phyloP scores from a whole-genome alignment of 2,113 vertebrate genomes.

The Porphyrio hochstetteri region DNA sequence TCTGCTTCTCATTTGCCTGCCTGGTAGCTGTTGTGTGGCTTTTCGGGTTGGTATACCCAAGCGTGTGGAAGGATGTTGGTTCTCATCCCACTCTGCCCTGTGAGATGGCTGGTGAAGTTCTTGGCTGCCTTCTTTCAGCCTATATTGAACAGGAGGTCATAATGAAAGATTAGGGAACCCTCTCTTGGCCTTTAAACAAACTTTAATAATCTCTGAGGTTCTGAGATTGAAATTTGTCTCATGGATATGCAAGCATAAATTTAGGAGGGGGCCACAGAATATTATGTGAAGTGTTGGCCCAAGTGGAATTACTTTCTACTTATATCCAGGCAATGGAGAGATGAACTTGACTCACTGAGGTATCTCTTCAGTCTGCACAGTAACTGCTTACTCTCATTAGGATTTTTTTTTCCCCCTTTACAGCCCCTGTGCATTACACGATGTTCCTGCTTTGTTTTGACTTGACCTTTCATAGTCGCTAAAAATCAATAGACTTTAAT shows the following conservation, averaged over 20 bases:
- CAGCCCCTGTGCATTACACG: not conserved
- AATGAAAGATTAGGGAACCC: not conserved
- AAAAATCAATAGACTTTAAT: conserved; percentile 58
- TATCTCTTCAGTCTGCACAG: not conserved
- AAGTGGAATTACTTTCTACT: not conserved
- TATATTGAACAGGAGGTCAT: not conserved
- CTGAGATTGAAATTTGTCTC: not conserved
- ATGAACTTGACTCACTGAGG: not conserved
- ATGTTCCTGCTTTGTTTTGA: conserved; percentile 35
- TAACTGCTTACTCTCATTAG: not conserved
- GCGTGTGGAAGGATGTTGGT: not conserved
- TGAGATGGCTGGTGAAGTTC: not conserved
- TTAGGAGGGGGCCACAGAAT: not conserved
- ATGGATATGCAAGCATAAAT: not conserved
- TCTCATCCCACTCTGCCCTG: not conserved
- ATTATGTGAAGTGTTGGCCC: not conserved
- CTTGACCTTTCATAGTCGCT: conserved; percentile 50
- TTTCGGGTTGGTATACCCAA: not conserved
- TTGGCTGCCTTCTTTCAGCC: not conserved
- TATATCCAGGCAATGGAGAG: not conserved
- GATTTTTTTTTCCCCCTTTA: not conserved
- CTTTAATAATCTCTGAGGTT: not conserved
- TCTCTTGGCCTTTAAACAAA: not conserved
- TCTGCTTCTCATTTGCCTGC: not conserved
- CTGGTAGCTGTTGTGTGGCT: fast-evolving